Conservation (phyloP, 2,888 invertebrate species). For the Epinotia demarniana region DNA sequence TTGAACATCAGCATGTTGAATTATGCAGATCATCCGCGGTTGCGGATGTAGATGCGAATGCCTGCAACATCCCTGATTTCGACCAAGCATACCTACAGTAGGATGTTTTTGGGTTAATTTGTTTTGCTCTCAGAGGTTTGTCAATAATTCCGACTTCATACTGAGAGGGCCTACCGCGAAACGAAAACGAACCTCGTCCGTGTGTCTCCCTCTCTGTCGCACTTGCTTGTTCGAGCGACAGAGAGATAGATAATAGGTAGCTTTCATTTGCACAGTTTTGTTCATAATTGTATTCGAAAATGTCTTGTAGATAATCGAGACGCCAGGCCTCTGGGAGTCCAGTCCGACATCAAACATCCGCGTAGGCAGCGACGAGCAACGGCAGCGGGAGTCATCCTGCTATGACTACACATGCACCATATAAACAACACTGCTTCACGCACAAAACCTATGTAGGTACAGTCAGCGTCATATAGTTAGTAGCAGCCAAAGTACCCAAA, state of each 20-base stretch:
- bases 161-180: no score
- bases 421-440: constrained; percentile 52
- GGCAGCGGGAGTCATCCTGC: constrained; percentile 67
- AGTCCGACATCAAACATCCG: constrained; percentile 75
- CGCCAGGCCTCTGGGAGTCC: constrained; percentile 93
- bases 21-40: no score
- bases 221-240: no score
- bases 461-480: no score
- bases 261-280: background rate
- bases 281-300: constrained; percentile 21
- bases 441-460: background rate
- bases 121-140: background rate
- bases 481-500: no score
- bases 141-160: background rate
- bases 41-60: no score
- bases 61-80: background rate
- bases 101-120: background rate
- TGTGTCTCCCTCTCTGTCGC: no score
- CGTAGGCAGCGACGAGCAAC: constrained; percentile 64
- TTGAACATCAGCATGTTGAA: no score
- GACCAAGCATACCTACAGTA: background rate
- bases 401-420: constrained; percentile 74
- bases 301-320: constrained; percentile 92
- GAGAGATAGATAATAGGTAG: no score
- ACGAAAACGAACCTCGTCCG: no score